Evolutionary conservation across 2,113 vertebrate species (phyloP).

Genomic region (Myiozetetes cayanensis): DNA sequence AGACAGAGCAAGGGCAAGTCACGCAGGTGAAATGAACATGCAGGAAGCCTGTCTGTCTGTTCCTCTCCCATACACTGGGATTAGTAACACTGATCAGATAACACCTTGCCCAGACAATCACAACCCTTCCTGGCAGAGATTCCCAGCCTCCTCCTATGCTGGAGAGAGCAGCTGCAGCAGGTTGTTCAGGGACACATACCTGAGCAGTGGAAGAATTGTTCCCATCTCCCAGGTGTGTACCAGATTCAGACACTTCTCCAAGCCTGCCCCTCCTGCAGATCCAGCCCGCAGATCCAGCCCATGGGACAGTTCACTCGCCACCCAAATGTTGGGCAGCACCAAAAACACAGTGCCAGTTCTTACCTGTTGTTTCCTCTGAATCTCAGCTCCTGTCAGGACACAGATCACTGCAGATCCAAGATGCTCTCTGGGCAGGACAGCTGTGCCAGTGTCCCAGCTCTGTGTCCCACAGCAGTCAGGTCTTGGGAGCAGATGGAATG

Average conservation of each 20-base stretch:
- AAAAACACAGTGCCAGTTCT: not conserved
- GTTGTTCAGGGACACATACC: not conserved
- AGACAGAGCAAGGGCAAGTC: not conserved
- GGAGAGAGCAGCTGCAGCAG: not conserved
- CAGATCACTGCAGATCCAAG: rapidly evolving
- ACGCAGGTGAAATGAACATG: not conserved
- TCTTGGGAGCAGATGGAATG: rapidly evolving
- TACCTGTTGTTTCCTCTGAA: not conserved
- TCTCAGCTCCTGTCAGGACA: not conserved
- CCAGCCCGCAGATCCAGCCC: not conserved
- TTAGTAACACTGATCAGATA: not conserved
- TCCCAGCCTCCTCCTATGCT: not conserved
- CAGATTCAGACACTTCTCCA: not conserved
- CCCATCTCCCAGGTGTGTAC: not conserved
- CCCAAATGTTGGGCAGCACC: not conserved
- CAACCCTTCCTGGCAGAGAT: not conserved
- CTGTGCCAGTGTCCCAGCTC: not conserved
- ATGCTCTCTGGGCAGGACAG: not conserved
- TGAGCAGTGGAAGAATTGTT: not conserved
- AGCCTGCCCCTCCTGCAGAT: not conserved
- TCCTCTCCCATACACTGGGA: not conserved
- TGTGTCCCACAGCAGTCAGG: rapidly evolving
- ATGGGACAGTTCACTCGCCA: not conserved
- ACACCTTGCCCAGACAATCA: not conserved
- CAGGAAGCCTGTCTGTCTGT: not conserved